Percentiles rank a stretch among this genome's conserved stretches.
Evolutionary conservation across 2,113 vertebrate species (phyloP).

Genomic region (Phylloscopus whistleri): DNA sequence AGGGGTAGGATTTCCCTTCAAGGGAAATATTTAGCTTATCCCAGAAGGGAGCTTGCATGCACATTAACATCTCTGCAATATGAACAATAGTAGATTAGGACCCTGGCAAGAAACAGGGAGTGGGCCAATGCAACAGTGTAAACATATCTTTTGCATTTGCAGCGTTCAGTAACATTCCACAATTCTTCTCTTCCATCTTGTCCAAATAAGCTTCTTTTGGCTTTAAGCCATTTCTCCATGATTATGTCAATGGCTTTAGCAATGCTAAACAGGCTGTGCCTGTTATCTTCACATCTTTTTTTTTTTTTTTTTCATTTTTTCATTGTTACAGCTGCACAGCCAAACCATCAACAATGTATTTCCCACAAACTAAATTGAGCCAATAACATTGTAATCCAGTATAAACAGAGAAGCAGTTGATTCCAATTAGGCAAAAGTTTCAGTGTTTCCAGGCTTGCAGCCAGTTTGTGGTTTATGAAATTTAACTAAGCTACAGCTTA

Average conservation of each 20-base stretch:
- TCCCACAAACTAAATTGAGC: constrained; percentile 55
- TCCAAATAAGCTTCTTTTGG: constrained; percentile 43
- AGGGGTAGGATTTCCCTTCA: background rate
- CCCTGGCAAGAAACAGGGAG: background rate
- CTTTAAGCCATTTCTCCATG: constrained; percentile 22
- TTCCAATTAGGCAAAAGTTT: constrained; percentile 71
- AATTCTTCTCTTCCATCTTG: constrained; percentile 24
- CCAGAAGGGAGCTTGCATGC: background rate
- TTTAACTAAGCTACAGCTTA: constrained; percentile 63
- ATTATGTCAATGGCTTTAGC: constrained; percentile 39
- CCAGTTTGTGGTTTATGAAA: constrained; percentile 66
- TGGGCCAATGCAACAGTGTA: background rate
- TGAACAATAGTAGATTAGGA: background rate
- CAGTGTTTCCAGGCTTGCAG: constrained; percentile 65
- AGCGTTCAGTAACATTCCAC: background rate
- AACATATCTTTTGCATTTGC: constrained; percentile 2
- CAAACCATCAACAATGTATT: constrained; percentile 56
- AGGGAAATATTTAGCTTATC: background rate
- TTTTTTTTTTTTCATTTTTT: background rate
- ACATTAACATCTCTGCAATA: background rate
- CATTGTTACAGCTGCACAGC: constrained; percentile 54
- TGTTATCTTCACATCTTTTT: background rate
- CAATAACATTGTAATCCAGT: constrained; percentile 53
- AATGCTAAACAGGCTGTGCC: constrained; percentile 25
- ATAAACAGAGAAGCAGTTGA: constrained; percentile 60